Conservation (phyloP, 2,797 vertebrate genomes). For the Amazona finschi region DNA sequence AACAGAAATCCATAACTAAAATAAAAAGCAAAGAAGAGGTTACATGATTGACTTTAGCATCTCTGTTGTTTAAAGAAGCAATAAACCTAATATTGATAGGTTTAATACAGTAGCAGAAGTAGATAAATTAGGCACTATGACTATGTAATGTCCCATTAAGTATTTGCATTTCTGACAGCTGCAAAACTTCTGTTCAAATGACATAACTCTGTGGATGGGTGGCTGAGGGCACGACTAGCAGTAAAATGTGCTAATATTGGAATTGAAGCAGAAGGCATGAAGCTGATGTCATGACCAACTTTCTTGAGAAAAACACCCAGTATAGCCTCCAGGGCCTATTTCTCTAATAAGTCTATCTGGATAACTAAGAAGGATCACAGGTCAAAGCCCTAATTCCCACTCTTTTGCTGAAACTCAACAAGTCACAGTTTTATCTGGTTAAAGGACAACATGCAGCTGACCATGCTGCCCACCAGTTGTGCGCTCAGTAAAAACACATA, state of each 20-base stretch:
- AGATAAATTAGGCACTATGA: conserved; percentile 7
- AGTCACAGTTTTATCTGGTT: neutral
- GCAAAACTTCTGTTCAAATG: neutral
- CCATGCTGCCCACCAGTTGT: neutral
- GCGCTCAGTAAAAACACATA: neutral
- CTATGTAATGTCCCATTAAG: neutral
- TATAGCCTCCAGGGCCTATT: neutral
- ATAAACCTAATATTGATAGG: neutral
- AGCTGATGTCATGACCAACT: neutral
- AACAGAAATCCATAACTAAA: conserved; percentile 46
- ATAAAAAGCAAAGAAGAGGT: neutral
- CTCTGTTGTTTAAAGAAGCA: neutral
- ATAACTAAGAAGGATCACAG: neutral
- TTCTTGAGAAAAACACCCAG: neutral
- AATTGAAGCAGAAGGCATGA: neutral
- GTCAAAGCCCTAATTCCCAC: neutral
- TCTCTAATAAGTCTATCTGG: neutral
- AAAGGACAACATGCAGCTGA: neutral
- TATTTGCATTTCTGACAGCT: conserved; percentile 59
- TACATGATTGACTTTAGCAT: neutral
- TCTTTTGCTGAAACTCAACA: neutral
- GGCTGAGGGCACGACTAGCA: neutral
- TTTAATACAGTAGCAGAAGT: neutral
- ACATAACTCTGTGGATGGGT: neutral
- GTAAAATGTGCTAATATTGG: conserved; percentile 20